These are phyloP conservation scores for Galeruca laticollis DNA, from an alignment of 2,888 invertebrate species.

Conservation along the genomic window DNA sequence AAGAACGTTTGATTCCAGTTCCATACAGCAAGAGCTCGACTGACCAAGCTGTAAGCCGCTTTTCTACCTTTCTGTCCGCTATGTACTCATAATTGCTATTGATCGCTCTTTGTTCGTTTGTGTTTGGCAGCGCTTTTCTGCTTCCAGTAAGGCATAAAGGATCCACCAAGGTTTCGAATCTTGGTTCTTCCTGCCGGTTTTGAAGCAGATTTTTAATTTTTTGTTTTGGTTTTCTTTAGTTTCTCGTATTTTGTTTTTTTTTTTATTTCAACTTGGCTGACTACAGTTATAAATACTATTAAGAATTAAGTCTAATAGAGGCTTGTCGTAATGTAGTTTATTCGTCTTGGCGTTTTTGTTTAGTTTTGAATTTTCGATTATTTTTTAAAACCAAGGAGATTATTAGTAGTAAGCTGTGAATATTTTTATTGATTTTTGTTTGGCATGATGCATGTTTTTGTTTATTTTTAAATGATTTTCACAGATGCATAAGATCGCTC, in stretches of 20 bases:
- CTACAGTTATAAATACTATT: conserved; percentile 41
- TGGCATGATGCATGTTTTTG: conserved; percentile 63
- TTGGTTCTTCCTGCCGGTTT: conserved; percentile 45
- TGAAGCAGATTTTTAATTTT: conserved; percentile 57
- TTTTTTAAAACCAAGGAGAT: conserved; percentile 41
- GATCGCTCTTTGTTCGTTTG: conserved; percentile 66
- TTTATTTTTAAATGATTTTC: conserved; percentile 61
- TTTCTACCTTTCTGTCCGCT: conserved; percentile 71
- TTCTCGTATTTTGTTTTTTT: conserved; percentile 45
- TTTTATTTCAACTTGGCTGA: conserved; percentile 42
- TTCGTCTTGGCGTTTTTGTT: conserved; percentile 44
- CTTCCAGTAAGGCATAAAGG: conserved; percentile 58
- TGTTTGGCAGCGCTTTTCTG: conserved; percentile 63
- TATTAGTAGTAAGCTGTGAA: conserved; percentile 49
- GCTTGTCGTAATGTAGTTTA: conserved; percentile 42
- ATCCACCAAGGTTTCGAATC: conserved; percentile 33
- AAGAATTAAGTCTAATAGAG: conserved; percentile 29
- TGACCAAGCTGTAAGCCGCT: conserved; percentile 99
- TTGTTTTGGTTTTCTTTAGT: conserved; percentile 50
- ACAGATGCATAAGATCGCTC: conserved; percentile 68
- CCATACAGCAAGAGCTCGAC: conserved; percentile 99
- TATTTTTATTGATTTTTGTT: conserved; percentile 53
- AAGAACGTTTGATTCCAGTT: conserved; percentile 99
- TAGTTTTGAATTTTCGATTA: conserved; percentile 39
- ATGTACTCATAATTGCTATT: conserved; percentile 65